Evolutionary conservation across 2,113 vertebrate genomes (phyloP), one percentile per base, ranked within the genome.

Genomic region (Mugil cephalus): DNA sequence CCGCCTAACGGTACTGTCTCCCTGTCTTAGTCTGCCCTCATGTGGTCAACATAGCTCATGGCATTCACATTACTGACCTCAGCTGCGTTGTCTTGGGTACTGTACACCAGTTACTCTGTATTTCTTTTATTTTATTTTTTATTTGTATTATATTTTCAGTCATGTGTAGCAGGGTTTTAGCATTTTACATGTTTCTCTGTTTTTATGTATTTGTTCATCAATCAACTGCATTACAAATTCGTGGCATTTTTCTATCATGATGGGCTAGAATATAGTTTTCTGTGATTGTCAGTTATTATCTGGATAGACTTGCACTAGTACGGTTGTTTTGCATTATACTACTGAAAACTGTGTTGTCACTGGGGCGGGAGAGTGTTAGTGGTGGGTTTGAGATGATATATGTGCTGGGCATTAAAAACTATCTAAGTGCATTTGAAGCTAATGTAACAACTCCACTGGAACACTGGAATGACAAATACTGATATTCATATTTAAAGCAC

Each of bases 291-390:
- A 67, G 40, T 61, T 82, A 40, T 67, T 64, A 56, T 76, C 53
- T 60, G 67, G 42, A 65, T 82, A 86, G 75, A 89, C 69, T 93
- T 93, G 90, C 90, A 93, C 90, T 88, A 72, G 67, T 81, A 56
- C 42, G 55, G 46, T 52, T 78, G 47, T 85, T 65, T 74, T 87
- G 83, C 77, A 69, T 84, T 83, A 75, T 91, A 91, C 91, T 93
- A 91, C 91, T 93, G 91, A 91, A 58, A 72, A 52, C 58, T 74
- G 42, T 21, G 52, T 66, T 36, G 21, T 71, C 14, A 54, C 35
- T 74, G 35, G 47, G 17, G 10, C 39, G 53, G 45, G 65, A 74
- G 79, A 70, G 56, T 34, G 48, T 61, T 48, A 48, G 42, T 8
- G 13, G 30, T 55, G 66, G 17, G 47, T 43, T 40, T 70, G 50